Percentiles rank a stretch among this genome's conserved stretches.
phyloP scores from a whole-genome alignment of 1,140 invertebrate genomes.

The Atta colombica region DNA sequence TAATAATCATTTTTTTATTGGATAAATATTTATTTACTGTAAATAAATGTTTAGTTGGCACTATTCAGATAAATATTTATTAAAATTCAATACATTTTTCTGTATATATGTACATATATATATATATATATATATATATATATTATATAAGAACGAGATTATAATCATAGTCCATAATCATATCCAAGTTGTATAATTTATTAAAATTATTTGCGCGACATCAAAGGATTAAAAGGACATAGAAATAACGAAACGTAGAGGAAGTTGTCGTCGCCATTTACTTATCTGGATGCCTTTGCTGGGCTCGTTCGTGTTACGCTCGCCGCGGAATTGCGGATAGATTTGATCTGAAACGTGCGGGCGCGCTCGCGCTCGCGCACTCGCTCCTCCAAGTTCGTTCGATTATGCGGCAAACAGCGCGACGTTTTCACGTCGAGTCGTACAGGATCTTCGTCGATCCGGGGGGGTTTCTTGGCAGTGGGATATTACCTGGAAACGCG shows the following conservation, averaged over 20 bases:
- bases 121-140: no score
- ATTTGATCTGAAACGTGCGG: constrained; percentile 51
- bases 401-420: constrained; percentile 66
- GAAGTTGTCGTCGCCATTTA: constrained; percentile 25
- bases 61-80: no score
- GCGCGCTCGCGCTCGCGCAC: constrained; percentile 2
- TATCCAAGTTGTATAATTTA: neutral
- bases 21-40: no score
- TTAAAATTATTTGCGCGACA: neutral
- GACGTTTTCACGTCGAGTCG: constrained; percentile 84
- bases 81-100: no score
- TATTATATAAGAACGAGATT: no score
- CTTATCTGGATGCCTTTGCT: constrained; percentile 8
- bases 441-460: constrained; percentile 77
- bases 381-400: constrained; percentile 44
- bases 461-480: constrained; percentile 79
- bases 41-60: no score
- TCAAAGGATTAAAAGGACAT: neutral
- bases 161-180: no score
- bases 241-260: neutral
- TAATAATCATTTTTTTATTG: no score
- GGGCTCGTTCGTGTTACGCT: constrained; percentile 21
- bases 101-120: no score
- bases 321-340: constrained; percentile 38
- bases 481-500: constrained; percentile 69